Evolutionary conservation across 2,797 vertebrate genomes (phyloP).

Genomic region (Lacerta viridis): DNA sequence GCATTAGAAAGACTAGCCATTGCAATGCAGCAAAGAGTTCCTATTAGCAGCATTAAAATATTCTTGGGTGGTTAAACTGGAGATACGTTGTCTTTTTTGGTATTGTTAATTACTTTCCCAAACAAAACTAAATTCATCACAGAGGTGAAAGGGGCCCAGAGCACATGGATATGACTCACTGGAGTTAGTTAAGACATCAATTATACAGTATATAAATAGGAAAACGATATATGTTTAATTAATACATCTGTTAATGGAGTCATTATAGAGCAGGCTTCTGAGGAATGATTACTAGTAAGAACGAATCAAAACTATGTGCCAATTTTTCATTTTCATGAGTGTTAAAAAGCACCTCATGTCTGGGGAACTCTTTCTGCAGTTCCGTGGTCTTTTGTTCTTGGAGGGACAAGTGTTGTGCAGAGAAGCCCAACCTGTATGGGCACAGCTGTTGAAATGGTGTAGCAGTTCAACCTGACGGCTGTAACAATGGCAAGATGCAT

Average conservation of each 20-base stretch:
- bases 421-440: neutral
- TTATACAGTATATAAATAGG: neutral
- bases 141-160: neutral
- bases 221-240: neutral
- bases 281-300: neutral
- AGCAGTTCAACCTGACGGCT: neutral
- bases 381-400: neutral
- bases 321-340: neutral
- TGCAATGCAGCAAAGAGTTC: constrained; percentile 23
- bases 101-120: neutral
- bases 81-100: neutral
- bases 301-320: neutral
- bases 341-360: neutral
- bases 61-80: neutral
- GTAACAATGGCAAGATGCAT: neutral
- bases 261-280: neutral
- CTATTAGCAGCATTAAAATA: neutral
- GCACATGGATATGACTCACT: neutral
- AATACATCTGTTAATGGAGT: neutral
- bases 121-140: constrained; percentile 11
- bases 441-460: neutral
- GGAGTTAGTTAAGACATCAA: neutral
- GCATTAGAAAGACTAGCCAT: constrained; percentile 41
- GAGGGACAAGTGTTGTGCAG: neutral
- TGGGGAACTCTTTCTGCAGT: too few relatives aligned